These are phyloP conservation scores for Salarias fasciatus DNA, from an alignment of 2,797 vertebrate genomes.

Conservation along the genomic window DNA sequence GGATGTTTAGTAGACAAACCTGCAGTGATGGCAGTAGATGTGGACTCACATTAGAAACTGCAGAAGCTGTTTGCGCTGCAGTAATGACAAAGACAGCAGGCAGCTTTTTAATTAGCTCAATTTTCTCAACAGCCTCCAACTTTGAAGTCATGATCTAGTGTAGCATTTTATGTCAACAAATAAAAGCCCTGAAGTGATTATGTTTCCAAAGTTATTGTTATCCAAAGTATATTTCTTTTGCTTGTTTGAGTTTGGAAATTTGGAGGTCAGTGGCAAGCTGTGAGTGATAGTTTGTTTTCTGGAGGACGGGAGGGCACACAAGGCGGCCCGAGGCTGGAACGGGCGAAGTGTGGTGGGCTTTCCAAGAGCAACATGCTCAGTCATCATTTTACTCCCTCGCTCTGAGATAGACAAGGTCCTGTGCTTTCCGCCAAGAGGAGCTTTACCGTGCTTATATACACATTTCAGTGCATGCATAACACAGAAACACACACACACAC, in stretches of 20 bases:
- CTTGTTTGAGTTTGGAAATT: slow-evolving; percentile 29
- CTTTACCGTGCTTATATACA: slow-evolving; percentile 35
- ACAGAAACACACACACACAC: slow-evolving; percentile 14
- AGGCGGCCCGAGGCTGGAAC: slow-evolving; percentile 25
- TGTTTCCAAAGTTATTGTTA: slow-evolving; percentile 39
- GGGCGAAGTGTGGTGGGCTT: slow-evolving; percentile 26
- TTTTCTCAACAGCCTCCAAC: slow-evolving; percentile 24
- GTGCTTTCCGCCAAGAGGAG: slow-evolving; percentile 27
- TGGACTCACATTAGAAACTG: slow-evolving; percentile 27
- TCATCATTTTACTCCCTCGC: slow-evolving; percentile 55
- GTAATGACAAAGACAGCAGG: slow-evolving; percentile 38
- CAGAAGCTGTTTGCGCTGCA: slow-evolving; percentile 19
- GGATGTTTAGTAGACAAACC: too few relatives aligned
- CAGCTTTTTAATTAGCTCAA: slow-evolving; percentile 39
- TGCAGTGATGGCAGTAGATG: too few relatives aligned
- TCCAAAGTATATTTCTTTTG: slow-evolving; percentile 39
- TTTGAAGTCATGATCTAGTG: slow-evolving; percentile 37
- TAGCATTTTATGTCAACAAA: slow-evolving; percentile 28
- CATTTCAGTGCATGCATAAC: slow-evolving; percentile 17
- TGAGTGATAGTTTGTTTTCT: slow-evolving; percentile 53
- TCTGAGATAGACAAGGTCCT: slow-evolving; percentile 41
- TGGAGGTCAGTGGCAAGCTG: slow-evolving; percentile 28
- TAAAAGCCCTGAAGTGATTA: slow-evolving; percentile 30
- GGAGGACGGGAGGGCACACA: slow-evolving; percentile 23
- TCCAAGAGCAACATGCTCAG: slow-evolving; percentile 59